phyloP scores from a whole-genome alignment of 2,113 vertebrate species.

The Gadus macrocephalus region DNA sequence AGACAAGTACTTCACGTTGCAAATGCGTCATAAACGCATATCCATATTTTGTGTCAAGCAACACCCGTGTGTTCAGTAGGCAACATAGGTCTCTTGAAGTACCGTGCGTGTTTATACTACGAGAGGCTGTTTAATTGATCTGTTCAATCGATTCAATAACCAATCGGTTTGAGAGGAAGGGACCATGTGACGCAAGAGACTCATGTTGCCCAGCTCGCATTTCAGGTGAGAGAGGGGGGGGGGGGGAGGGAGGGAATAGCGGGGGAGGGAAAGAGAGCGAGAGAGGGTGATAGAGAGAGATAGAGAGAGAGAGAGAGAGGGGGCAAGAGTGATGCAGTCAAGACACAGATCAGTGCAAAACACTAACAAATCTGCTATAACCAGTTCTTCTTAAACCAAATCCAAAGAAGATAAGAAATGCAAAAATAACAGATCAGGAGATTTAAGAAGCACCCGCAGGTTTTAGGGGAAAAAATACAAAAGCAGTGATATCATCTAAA shows the following conservation, averaged over 20 bases:
- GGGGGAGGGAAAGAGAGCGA: conserved; percentile 26
- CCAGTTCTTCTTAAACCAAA: conserved; percentile 55
- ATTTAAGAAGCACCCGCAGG: conserved; percentile 67
- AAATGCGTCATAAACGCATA: conserved; percentile 33
- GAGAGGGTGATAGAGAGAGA: conserved; percentile 29
- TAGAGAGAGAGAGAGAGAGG: conserved; percentile 20
- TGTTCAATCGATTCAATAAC: too few relatives aligned
- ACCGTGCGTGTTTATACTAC: neutral
- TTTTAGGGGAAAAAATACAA: conserved; percentile 33
- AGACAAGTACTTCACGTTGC: neutral
- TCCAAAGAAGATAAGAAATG: conserved; percentile 10
- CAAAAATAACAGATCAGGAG: conserved; percentile 39
- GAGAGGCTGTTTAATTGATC: neutral
- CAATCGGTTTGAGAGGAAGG: too few relatives aligned
- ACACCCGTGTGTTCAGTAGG: conserved; percentile 37
- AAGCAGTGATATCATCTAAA: conserved; percentile 1
- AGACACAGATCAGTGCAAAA: conserved; percentile 67
- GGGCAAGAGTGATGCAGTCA: conserved; percentile 61
- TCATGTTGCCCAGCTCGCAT: conserved; percentile 63
- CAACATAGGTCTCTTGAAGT: conserved; percentile 47
- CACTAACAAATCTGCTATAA: conserved; percentile 52
- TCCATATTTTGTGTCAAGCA: conserved; percentile 30
- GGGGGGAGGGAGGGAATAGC: conserved; percentile 10
- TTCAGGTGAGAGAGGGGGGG: conserved; percentile 52
- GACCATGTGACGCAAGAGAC: conserved; percentile 26